Evolutionary conservation across 2,113 vertebrate species (phyloP).

Genomic region (Abramis brama): DNA sequence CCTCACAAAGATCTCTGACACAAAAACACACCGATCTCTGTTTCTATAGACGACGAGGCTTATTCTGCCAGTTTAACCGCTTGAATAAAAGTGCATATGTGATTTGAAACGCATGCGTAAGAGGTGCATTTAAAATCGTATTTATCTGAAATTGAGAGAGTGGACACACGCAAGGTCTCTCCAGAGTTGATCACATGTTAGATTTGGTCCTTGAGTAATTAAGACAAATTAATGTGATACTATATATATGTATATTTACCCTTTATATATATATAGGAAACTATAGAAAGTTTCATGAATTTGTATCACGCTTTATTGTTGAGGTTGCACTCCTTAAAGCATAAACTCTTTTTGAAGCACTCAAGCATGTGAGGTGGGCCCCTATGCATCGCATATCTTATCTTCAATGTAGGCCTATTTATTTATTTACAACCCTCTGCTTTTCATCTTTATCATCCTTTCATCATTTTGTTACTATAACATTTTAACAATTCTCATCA

Average conservation of each 20-base stretch:
- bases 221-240: background rate
- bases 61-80: slow-evolving; percentile 88
- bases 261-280: no score
- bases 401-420: background rate
- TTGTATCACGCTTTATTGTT: background rate
- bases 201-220: background rate
- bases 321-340: background rate
- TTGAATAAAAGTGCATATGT: slow-evolving; percentile 91
- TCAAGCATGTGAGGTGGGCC: background rate
- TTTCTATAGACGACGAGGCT: slow-evolving; percentile 87
- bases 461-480: background rate
- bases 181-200: background rate
- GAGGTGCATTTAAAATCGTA: slow-evolving; percentile 68
- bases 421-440: background rate
- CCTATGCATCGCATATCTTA: background rate
- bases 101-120: slow-evolving; percentile 89
- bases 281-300: background rate
- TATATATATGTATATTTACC: no score
- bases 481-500: background rate
- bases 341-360: background rate
- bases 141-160: slow-evolving; percentile 74
- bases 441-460: background rate
- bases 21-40: slow-evolving; percentile 91
- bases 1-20: slow-evolving; percentile 86
- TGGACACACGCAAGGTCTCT: background rate